Percentiles rank a stretch among this genome's conserved stretches.
Conservation (phyloP, 2,797 vertebrate genomes). For the Rachycentron canadum region DNA sequence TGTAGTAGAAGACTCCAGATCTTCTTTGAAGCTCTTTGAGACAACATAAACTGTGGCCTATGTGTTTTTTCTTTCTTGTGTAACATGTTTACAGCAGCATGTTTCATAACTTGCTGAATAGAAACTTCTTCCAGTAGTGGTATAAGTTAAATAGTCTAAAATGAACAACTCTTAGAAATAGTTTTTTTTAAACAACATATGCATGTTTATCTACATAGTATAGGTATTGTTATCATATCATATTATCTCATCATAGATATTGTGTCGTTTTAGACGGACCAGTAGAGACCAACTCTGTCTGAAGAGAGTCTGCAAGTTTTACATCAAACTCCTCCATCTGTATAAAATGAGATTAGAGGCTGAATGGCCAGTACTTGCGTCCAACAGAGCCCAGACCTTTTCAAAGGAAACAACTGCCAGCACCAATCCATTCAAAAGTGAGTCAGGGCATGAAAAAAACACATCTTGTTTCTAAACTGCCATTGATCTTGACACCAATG, state of each 20-base stretch:
- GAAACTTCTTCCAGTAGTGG: neutral
- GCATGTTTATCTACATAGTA: neutral
- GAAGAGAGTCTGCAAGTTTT: neutral
- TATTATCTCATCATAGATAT: neutral
- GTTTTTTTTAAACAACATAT: neutral
- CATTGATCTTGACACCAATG: conserved; percentile 14
- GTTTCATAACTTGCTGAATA: neutral
- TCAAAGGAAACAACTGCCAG: conserved; percentile 31
- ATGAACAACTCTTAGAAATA: neutral
- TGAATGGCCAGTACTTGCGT: conserved; percentile 20
- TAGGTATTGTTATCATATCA: no score
- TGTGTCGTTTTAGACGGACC: neutral
- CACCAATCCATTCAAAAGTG: conserved; percentile 35
- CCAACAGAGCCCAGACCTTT: conserved; percentile 21
- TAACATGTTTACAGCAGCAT: neutral
- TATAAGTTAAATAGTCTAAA: neutral
- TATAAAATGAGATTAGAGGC: conserved; percentile 36
- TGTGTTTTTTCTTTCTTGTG: neutral
- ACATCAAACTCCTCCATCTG: conserved; percentile 22
- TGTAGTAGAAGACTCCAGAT: neutral
- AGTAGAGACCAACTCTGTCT: neutral
- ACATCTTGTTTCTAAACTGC: conserved; percentile 13
- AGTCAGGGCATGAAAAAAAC: conserved; percentile 3
- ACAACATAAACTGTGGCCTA: neutral
- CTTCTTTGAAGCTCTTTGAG: conserved; percentile 6